Conservation (phyloP, 2,113 vertebrate genomes). For the Panurus biarmicus region DNA sequence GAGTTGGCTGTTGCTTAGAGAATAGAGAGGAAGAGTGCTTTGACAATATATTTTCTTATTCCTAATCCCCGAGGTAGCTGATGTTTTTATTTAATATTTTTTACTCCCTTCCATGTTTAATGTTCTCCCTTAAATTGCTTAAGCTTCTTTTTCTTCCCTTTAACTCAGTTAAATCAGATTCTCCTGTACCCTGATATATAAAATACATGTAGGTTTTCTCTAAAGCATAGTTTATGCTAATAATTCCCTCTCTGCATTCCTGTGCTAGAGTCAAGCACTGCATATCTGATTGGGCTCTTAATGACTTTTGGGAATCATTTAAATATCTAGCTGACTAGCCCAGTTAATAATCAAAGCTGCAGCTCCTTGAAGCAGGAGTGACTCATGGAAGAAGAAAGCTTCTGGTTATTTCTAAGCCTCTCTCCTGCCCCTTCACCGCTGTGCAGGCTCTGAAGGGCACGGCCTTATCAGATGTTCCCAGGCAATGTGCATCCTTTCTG, state of each 20-base stretch:
- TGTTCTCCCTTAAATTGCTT: background rate
- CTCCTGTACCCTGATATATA: conserved; percentile 12
- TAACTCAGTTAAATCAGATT: conserved; percentile 39
- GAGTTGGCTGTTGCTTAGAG: background rate
- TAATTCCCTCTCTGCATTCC: conserved; percentile 61
- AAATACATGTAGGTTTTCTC: conserved; percentile 52
- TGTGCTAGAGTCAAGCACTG: conserved; percentile 47
- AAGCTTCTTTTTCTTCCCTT: conserved; percentile 2
- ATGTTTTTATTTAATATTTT: background rate
- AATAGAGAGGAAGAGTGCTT: background rate
- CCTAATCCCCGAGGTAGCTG: background rate
- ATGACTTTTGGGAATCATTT: conserved; percentile 68
- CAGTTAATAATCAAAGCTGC: conserved; percentile 58
- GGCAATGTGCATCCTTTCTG: background rate
- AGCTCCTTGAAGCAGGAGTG: conserved; percentile 49
- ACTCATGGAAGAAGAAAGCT: conserved; percentile 32
- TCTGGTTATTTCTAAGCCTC: conserved; percentile 25
- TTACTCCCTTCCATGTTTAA: background rate
- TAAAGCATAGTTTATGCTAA: conserved; percentile 61
- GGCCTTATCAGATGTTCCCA: conserved; percentile 19
- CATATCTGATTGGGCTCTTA: conserved; percentile 67
- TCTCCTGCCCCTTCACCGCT: background rate
- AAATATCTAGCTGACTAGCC: conserved; percentile 59
- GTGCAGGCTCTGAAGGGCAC: conserved; percentile 17
- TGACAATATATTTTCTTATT: background rate